Percentiles rank a stretch among this genome's conserved stretches.
Evolutionary conservation across 2,113 vertebrate genomes (phyloP).

Genomic region (Pao palembangensis): DNA sequence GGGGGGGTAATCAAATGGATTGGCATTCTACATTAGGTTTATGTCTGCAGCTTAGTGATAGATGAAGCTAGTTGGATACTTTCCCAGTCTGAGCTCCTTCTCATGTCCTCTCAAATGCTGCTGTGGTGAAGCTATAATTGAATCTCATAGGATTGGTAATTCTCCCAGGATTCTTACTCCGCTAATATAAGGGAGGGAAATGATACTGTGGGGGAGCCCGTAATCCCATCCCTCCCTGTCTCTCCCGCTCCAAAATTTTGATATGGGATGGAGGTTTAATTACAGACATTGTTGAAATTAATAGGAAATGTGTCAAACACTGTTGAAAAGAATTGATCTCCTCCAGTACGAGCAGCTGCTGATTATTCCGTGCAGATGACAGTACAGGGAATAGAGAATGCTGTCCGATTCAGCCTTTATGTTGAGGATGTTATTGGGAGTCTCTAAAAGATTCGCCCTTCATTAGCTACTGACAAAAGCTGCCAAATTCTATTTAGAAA

Average conservation of each 20-base stretch:
- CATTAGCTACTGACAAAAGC: slow-evolving; percentile 15
- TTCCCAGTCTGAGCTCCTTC: slow-evolving; percentile 62
- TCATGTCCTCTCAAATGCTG: slow-evolving; percentile 60
- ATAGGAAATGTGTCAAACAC: slow-evolving; percentile 61
- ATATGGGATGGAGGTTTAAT: slow-evolving; percentile 65
- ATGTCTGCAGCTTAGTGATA: slow-evolving; percentile 67
- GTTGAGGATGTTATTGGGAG: slow-evolving; percentile 13
- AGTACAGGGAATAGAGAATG: slow-evolving; percentile 9
- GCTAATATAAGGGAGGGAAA: slow-evolving; percentile 57
- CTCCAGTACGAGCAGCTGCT: slow-evolving; percentile 21
- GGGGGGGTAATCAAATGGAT: slow-evolving; percentile 52
- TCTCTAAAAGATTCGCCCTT: slow-evolving; percentile 3
- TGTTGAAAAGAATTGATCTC: slow-evolving; percentile 56
- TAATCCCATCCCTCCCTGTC: slow-evolving; percentile 53
- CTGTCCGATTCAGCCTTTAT: slow-evolving; percentile 3
- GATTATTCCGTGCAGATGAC: slow-evolving; percentile 26
- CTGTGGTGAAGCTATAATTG: slow-evolving; percentile 67
- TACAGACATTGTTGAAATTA: slow-evolving; percentile 63
- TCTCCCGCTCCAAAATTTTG: slow-evolving; percentile 36
- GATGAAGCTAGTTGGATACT: slow-evolving; percentile 64
- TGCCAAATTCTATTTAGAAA: slow-evolving; percentile 15
- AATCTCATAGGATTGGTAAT: slow-evolving; percentile 69
- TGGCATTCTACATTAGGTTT: slow-evolving; percentile 65
- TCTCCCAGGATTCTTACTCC: slow-evolving; percentile 59
- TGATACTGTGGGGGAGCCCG: slow-evolving; percentile 50